Evolutionary conservation across 2,113 vertebrate genomes (phyloP).

Genomic region (Oreochromis niloticus): DNA sequence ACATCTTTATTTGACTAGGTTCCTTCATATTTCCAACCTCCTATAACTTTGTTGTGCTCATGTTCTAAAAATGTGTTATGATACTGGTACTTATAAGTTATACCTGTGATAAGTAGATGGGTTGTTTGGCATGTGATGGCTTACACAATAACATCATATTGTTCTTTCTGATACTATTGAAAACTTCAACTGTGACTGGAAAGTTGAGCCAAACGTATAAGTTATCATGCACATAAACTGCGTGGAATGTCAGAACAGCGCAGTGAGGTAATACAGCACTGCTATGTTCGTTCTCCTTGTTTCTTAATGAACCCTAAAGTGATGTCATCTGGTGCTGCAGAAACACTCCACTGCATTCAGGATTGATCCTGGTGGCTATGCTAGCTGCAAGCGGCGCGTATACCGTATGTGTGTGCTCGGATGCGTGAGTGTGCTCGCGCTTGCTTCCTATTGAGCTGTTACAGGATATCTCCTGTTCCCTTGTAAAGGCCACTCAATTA

Average conservation of each 20-base stretch:
- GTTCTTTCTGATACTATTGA: neutral
- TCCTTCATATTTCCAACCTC: neutral
- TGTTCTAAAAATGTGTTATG: neutral
- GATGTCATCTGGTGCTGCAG: constrained; percentile 19
- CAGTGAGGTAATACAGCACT: neutral
- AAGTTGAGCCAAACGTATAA: neutral
- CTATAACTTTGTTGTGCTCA: neutral
- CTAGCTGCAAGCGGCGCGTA: neutral
- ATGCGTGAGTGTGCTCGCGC: neutral
- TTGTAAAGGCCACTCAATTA: constrained; percentile 29
- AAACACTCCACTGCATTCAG: constrained; percentile 30
- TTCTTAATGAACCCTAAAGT: constrained; percentile 18
- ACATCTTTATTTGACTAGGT: neutral
- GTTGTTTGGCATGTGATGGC: neutral
- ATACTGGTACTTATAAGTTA: neutral
- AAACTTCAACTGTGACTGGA: neutral
- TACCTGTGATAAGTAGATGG: neutral
- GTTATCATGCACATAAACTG: neutral
- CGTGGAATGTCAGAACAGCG: neutral
- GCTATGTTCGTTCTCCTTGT: neutral
- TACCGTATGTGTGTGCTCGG: neutral
- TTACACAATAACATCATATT: neutral
- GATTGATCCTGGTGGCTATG: constrained; percentile 34
- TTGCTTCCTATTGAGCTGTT: constrained; percentile 23
- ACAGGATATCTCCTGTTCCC: constrained; percentile 12